A percentile compares a stretch with the other conserved stretches of the same genome.
Conservation (phyloP, 1,140 invertebrate genomes). For the Camponotus floridanus region DNA sequence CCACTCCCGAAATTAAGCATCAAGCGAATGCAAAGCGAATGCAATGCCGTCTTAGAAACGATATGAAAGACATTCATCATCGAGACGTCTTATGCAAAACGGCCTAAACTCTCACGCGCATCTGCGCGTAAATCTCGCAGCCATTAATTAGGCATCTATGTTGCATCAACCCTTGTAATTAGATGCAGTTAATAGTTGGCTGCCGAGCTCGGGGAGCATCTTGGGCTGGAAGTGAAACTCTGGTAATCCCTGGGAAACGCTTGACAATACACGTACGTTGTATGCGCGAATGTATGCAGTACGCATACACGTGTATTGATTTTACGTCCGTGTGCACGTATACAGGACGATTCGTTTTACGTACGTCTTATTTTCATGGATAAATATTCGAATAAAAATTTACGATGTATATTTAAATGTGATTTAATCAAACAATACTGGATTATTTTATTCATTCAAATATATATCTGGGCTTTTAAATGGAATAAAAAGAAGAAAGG, state of each 20-base stretch:
- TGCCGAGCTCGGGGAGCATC: conserved; percentile 76
- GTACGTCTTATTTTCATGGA: not conserved
- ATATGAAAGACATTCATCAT: conserved; percentile 72
- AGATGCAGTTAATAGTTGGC: conserved; percentile 86
- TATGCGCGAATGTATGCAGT: not conserved
- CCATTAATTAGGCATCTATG: conserved; percentile 86
- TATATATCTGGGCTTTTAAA: not conserved
- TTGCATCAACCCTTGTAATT: conserved; percentile 85
- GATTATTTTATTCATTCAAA: not conserved
- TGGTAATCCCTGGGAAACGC: conserved; percentile 79
- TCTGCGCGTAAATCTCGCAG: conserved; percentile 84
- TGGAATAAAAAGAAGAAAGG: not conserved
- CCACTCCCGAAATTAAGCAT: conserved; percentile 16
- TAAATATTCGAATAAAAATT: not conserved
- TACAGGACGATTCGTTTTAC: conserved; percentile 28
- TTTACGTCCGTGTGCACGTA: not conserved
- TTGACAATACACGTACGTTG: conserved; percentile 60
- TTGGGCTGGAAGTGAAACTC: conserved; percentile 82
- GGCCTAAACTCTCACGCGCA: conserved; percentile 82
- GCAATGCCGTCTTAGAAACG: conserved; percentile 50
- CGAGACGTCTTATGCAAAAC: conserved; percentile 82
- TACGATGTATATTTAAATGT: not conserved
- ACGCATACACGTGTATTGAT: conserved; percentile 20
- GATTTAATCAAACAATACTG: not conserved
- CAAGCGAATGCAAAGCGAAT: conserved; percentile 35